These are phyloP conservation scores for Muntiacus reevesi DNA, from an alignment of 2,113 vertebrate species.

Conservation along the genomic window DNA sequence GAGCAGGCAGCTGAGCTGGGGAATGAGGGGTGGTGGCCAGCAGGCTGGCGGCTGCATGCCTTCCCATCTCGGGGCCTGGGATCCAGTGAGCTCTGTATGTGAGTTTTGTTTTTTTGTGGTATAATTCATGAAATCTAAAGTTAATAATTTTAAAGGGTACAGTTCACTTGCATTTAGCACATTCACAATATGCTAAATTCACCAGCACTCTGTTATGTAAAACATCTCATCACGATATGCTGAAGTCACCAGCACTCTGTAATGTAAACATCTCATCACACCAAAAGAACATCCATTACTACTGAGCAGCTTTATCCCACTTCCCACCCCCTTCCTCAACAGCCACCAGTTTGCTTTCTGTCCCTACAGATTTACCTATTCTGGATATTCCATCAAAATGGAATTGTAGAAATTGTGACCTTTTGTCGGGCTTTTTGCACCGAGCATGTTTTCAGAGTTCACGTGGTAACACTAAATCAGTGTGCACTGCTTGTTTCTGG, in stretches of 20 bases:
- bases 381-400: background rate
- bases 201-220: background rate
- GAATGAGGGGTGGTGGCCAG: background rate
- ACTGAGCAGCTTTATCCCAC: background rate
- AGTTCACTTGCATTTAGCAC: background rate
- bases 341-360: background rate
- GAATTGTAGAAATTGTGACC: background rate
- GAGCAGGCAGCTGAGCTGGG: background rate
- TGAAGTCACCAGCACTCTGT: background rate
- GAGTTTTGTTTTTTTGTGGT: background rate
- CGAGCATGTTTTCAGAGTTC: conserved; percentile 11
- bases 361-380: background rate
- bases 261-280: background rate
- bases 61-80: too few relatives aligned
- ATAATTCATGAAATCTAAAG: conserved; percentile 7
- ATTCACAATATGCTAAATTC: background rate
- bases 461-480: background rate
- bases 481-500: background rate
- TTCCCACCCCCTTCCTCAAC: background rate
- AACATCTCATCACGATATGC: background rate
- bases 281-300: background rate
- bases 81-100: background rate
- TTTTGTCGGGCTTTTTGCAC: background rate
- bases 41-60: accelerated
- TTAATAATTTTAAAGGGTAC: background rate